These are phyloP conservation scores for Neodiprion pinetum DNA, from an alignment of 1,140 invertebrate genomes.

Conservation along the genomic window DNA sequence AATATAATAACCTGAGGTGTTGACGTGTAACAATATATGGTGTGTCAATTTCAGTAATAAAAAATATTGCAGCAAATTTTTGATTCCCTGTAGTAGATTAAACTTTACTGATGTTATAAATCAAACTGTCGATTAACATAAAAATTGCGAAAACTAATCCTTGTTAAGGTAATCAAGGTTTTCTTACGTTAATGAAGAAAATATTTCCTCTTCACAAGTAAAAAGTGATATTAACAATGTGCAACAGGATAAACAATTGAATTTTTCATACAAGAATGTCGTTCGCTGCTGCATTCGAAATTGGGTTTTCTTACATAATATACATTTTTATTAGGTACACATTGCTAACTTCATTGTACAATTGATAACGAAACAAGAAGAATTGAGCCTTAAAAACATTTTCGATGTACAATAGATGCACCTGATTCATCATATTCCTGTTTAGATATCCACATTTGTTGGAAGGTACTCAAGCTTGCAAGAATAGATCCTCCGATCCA, in stretches of 20 bases:
- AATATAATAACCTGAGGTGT: background rate
- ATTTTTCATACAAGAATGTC: background rate
- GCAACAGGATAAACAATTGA: background rate
- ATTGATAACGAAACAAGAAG: background rate
- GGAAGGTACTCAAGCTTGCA: conserved; percentile 89
- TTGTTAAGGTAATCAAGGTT: background rate
- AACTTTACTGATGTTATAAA: background rate
- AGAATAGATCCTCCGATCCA: conserved; percentile 88
- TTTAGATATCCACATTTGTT: conserved; percentile 92
- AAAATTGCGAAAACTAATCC: background rate
- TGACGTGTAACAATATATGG: background rate
- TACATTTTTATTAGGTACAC: background rate
- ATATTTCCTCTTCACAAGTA: background rate
- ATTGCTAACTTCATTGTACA: background rate
- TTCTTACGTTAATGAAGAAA: background rate
- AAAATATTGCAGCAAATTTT: background rate
- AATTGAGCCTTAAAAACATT: conserved; percentile 76
- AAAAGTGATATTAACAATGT: background rate
- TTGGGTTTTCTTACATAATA: background rate
- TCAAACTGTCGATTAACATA: no score
- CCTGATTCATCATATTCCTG: conserved; percentile 90
- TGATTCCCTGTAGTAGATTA: background rate
- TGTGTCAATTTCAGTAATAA: background rate
- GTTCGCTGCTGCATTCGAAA: background rate
- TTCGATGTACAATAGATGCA: conserved; percentile 83